Evolutionary conservation across 2,113 vertebrate genomes (phyloP), one percentile per base, ranked within the genome.

Genomic region (Thryonomys swinderianus): DNA sequence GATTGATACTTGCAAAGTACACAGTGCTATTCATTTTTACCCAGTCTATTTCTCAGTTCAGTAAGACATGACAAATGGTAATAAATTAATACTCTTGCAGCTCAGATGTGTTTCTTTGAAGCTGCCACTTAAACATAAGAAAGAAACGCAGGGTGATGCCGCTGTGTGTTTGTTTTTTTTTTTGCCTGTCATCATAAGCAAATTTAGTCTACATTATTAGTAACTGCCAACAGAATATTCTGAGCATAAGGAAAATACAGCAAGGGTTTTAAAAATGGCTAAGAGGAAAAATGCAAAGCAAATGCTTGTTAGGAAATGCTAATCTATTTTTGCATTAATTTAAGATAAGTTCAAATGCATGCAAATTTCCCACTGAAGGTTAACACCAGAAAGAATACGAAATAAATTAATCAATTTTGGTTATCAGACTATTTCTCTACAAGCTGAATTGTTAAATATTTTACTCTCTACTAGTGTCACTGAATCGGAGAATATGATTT

Each of bases 121-220:
- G 20, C 2, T 30, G 88, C 27, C 90, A 40, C 32, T 97, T 96
- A 91, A 96, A 96, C 30, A 69, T 25, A 93, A 42, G 74, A 95
- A 95, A 94, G 45, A 82, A 93, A 96, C 79, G 7, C 53, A 51
- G 27, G 27, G 96, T 98, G 97, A 80, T 94, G 89, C 96, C 96
- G 51, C 96, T 98, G 98, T 97, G 84, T 76, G 92, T 98, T 98
- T 97, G 94, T 78, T 96, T 95, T 90, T 40, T 97, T 91, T 98
- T 98, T 98, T 98, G 91, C 94, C 97, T 97, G 88, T 97, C 97
- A 98, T 96, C 94, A 96, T 92, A 97, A 97, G 95, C 94, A 98
- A 98, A 98, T 98, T 97, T 98, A 98, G 98, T 98, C 95, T 97
- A 95, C 95, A 97, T 98, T 98, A 98, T 98, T 98, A 98, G 96